phyloP scores from a whole-genome alignment of 2,113 vertebrate genomes.

The Hipposideros armiger region DNA sequence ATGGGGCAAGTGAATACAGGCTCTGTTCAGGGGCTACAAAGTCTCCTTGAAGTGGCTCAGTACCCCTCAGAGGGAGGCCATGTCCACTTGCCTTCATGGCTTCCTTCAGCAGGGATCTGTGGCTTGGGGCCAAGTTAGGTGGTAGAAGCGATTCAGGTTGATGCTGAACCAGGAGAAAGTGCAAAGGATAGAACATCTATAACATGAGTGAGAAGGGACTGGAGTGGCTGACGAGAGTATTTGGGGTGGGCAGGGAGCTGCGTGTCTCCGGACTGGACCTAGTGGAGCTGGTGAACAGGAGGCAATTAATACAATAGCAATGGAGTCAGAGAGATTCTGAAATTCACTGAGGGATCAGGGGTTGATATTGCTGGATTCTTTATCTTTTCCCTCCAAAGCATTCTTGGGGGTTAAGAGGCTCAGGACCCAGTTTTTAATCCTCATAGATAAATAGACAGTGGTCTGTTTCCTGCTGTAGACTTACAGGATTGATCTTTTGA shows the following conservation, averaged over 20 bases:
- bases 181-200: not conserved
- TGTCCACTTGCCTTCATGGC: not conserved
- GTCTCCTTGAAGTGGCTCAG: not conserved
- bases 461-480: not conserved
- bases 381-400: not conserved
- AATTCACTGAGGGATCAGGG: not conserved
- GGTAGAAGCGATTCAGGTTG: not conserved
- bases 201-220: not conserved
- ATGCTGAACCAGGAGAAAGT: not conserved
- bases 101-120: not conserved
- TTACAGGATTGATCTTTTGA: not conserved
- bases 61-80: not conserved
- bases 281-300: not conserved
- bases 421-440: not conserved
- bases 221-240: not conserved
- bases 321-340: not conserved
- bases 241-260: not conserved
- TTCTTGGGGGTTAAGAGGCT: not conserved
- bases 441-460: not conserved
- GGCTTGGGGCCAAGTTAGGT: not conserved
- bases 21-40: not conserved
- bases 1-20: not conserved
- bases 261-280: not conserved
- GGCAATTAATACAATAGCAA: not conserved
- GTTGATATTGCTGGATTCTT: not conserved